Conservation (phyloP, 2,113 vertebrate species). For the Tiliqua scincoides region DNA sequence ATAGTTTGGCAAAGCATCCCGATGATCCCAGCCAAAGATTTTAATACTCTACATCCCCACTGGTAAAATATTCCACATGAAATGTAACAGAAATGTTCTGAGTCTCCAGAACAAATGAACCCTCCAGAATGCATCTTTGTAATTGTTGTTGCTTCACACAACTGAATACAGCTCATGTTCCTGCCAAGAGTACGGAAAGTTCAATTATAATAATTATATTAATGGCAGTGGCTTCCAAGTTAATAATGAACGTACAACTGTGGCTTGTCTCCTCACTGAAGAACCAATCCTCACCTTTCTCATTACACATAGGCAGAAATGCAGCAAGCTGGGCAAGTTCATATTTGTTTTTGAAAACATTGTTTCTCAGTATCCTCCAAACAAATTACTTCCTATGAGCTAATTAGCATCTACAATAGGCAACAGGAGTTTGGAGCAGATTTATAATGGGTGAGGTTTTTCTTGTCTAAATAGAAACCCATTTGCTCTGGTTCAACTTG, state of each 20-base stretch:
- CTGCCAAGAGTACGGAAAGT: constrained; percentile 16
- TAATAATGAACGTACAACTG: constrained; percentile 24
- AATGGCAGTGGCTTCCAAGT: constrained; percentile 13
- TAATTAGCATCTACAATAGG: constrained; percentile 12
- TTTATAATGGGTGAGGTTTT: background rate
- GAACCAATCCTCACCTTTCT: constrained; percentile 19
- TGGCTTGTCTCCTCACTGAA: constrained; percentile 11
- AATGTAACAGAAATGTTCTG: background rate
- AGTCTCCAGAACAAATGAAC: background rate
- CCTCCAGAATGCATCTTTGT: background rate
- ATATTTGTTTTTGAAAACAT: background rate
- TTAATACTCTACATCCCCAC: background rate
- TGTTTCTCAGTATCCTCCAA: constrained; percentile 1
- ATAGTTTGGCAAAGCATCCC: background rate
- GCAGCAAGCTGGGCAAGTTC: background rate
- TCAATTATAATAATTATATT: constrained; percentile 35
- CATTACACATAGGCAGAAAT: background rate
- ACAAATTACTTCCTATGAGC: constrained; percentile 23
- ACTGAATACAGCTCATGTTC: background rate
- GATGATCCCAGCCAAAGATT: background rate
- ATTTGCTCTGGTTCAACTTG: background rate
- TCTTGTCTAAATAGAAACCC: background rate
- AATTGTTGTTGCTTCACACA: constrained; percentile 33
- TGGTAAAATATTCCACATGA: background rate
- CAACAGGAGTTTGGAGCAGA: background rate